A percentile compares a stretch with the other conserved stretches of the same genome.
phyloP scores from a whole-genome alignment of 1,140 invertebrate species.

The Oscheius sp. region DNA sequence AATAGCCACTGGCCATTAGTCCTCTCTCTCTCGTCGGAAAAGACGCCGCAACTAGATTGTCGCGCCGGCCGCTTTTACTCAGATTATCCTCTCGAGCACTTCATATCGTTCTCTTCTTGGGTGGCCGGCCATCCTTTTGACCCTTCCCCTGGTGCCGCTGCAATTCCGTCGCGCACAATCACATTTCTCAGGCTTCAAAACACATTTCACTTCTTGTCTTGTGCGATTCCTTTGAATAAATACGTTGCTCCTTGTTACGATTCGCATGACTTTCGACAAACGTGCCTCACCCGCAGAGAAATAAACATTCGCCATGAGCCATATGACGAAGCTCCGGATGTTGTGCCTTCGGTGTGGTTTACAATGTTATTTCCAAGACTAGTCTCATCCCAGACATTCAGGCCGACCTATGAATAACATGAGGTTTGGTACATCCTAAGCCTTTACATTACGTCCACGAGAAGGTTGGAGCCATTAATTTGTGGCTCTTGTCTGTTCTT shows the following conservation, averaged over 20 bases:
- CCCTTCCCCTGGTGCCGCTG: neutral
- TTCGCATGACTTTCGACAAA: neutral
- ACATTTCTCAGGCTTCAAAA: neutral
- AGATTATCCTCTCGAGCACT: conserved; percentile 2
- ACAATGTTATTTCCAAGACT: no score
- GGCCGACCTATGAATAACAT: no score
- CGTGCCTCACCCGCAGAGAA: neutral
- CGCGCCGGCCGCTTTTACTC: neutral
- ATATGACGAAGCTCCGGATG: no score
- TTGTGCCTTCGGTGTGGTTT: no score
- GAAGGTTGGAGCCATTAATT: no score
- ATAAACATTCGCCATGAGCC: neutral
- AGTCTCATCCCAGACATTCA: no score
- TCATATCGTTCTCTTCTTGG: conserved; percentile 7
- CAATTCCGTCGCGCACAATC: neutral
- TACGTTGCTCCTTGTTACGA: neutral
- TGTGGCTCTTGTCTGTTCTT: no score
- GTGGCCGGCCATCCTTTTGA: neutral
- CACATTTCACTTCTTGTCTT: no score
- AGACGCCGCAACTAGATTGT: neutral
- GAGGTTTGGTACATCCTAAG: no score
- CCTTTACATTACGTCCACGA: no score
- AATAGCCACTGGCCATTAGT: neutral
- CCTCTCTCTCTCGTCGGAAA: neutral
- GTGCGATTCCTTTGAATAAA: no score